These are phyloP conservation scores for Brachyptera putata DNA, from an alignment of 2,888 invertebrate genomes.

Conservation along the genomic window DNA sequence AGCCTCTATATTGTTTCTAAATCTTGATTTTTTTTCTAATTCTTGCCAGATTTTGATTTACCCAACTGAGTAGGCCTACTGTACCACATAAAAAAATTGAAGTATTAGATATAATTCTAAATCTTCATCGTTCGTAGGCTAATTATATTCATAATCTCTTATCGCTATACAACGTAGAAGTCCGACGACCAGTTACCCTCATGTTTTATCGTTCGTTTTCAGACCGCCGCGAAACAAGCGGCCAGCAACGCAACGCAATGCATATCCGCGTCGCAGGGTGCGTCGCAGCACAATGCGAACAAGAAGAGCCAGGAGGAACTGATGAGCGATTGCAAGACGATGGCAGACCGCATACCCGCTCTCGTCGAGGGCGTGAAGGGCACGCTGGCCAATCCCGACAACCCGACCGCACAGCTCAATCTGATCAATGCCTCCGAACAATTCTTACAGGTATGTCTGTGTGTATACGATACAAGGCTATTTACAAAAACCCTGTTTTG, in stretches of 20 bases:
- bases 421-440: constrained; percentile 80
- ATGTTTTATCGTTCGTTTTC: too few relatives aligned
- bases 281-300: constrained; percentile 69
- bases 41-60: too few relatives aligned
- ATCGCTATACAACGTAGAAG: too few relatives aligned
- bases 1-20: too few relatives aligned
- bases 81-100: too few relatives aligned
- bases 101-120: too few relatives aligned
- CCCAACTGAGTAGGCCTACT: too few relatives aligned
- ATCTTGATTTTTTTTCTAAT: too few relatives aligned
- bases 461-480: background rate
- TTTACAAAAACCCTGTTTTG: too few relatives aligned
- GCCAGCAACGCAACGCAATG: constrained; percentile 88
- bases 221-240: constrained; percentile 77
- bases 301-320: constrained; percentile 61
- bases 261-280: constrained; percentile 82
- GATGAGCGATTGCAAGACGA: constrained; percentile 64
- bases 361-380: constrained; percentile 75
- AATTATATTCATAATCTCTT: too few relatives aligned
- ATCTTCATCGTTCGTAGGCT: too few relatives aligned
- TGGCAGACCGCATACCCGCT: constrained; percentile 74
- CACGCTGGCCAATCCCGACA: constrained; percentile 63
- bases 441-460: constrained; percentile 65
- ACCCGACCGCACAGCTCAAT: constrained; percentile 70
- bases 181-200: too few relatives aligned